These are phyloP conservation scores for Onchidella celtica DNA, from an alignment of 2,888 invertebrate species.

Conservation along the genomic window DNA sequence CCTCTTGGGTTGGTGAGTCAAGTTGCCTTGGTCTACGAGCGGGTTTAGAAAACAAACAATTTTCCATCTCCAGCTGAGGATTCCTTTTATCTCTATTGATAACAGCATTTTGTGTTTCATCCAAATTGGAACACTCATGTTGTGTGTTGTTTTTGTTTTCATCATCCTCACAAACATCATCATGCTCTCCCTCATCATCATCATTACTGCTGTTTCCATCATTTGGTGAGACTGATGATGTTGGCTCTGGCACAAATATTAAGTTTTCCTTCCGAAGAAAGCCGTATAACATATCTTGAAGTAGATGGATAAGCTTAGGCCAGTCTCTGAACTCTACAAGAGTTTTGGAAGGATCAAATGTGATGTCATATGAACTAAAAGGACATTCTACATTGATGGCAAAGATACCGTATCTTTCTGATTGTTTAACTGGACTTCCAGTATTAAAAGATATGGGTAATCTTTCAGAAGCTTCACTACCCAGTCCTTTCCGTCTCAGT, in stretches of 20 bases:
- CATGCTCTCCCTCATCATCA: background rate
- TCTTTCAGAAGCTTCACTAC: conserved; percentile 27
- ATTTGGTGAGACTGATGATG: conserved; percentile 10
- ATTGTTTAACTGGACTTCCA: conserved; percentile 68
- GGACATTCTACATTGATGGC: conserved; percentile 83
- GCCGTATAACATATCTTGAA: conserved; percentile 78
- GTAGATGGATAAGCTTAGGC: conserved; percentile 80
- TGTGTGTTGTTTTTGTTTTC: background rate
- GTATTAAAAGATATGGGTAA: conserved; percentile 5
- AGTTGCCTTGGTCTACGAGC: background rate
- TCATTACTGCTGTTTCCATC: background rate
- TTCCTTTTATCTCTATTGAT: background rate
- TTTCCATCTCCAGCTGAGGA: background rate
- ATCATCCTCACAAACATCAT: background rate
- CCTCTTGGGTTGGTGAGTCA: too few relatives aligned
- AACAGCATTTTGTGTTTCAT: background rate
- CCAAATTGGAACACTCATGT: background rate
- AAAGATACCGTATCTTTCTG: conserved; percentile 81
- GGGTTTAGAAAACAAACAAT: conserved; percentile 34
- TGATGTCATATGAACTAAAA: conserved; percentile 81
- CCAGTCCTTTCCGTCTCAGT: conserved; percentile 54
- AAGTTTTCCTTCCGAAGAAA: conserved; percentile 69
- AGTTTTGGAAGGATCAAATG: conserved; percentile 82
- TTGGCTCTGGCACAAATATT: conserved; percentile 38
- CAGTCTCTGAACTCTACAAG: conserved; percentile 83